A percentile compares a stretch with the other conserved stretches of the same genome.
Conservation (phyloP, 2,797 vertebrate genomes). For the Fistularia tabacaria region DNA sequence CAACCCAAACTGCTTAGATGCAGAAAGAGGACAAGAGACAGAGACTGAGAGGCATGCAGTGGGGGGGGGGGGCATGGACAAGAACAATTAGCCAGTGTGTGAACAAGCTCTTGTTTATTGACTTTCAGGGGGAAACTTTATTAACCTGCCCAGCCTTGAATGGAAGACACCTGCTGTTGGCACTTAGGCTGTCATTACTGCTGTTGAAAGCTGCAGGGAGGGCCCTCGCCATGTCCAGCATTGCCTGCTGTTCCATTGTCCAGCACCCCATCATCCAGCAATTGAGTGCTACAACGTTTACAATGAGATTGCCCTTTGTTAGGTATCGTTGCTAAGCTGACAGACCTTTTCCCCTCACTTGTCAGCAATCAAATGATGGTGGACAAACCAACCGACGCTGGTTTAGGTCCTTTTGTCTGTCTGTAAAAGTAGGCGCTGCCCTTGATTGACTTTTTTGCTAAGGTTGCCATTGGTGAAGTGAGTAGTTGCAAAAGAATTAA, state of each 20-base stretch:
- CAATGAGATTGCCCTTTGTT: constrained; percentile 72
- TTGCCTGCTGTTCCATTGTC: constrained; percentile 74
- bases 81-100: constrained; percentile 72
- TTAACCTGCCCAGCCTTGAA: constrained; percentile 76
- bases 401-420: constrained; percentile 66
- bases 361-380: constrained; percentile 75
- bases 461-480: constrained; percentile 72
- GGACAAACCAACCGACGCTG: constrained; percentile 54
- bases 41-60: constrained; percentile 7
- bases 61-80: constrained; percentile 14
- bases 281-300: constrained; percentile 70
- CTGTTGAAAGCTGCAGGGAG: constrained; percentile 61
- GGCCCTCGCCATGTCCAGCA: constrained; percentile 58
- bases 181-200: constrained; percentile 76
- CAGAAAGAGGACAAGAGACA: constrained; percentile 8
- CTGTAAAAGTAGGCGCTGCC: constrained; percentile 46
- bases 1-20: constrained; percentile 7
- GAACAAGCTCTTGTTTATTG: constrained; percentile 79
- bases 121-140: constrained; percentile 77
- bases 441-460: constrained; percentile 62
- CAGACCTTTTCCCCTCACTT: constrained; percentile 70
- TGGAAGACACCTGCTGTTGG: constrained; percentile 80
- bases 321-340: constrained; percentile 69
- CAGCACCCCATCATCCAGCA: constrained; percentile 64
- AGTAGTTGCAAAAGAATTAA: constrained; percentile 62